phyloP scores from a whole-genome alignment of 2,888 invertebrate species.

The Morpho achilles region DNA sequence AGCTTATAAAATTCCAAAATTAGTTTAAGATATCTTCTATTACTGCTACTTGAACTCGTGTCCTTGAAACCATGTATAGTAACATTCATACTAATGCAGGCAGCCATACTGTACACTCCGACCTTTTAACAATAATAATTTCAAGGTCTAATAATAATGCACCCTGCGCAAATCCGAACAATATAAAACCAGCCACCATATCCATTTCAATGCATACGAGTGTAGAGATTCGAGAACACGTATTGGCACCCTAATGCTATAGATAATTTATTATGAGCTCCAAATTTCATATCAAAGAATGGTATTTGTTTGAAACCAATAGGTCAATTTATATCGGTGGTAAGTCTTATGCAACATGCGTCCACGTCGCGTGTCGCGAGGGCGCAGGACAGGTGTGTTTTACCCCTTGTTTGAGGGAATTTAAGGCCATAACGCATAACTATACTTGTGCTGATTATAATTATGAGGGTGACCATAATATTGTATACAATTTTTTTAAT shows the following conservation, averaged over 20 bases:
- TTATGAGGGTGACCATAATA: slow-evolving; percentile 43
- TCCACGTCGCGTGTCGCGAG: slow-evolving; percentile 68
- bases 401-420: slow-evolving; percentile 73
- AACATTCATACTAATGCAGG: no score
- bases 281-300: slow-evolving; percentile 14
- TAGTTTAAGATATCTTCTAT: no score
- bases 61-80: no score
- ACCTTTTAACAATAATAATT: slow-evolving; percentile 22
- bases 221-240: slow-evolving; percentile 54
- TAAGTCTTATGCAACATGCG: slow-evolving; percentile 50
- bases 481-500: no score
- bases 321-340: slow-evolving; percentile 48
- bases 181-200: slow-evolving; percentile 48
- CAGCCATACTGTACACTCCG: background rate
- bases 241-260: slow-evolving; percentile 46
- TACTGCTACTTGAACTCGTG: no score
- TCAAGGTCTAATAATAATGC: slow-evolving; percentile 36
- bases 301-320: slow-evolving; percentile 17
- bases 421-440: slow-evolving; percentile 62
- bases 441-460: slow-evolving; percentile 47
- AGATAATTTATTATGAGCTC: slow-evolving; percentile 41
- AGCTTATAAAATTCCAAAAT: no score
- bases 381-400: slow-evolving; percentile 71
- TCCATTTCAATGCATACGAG: slow-evolving; percentile 65
- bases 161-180: slow-evolving; percentile 41